phyloP scores from a whole-genome alignment of 2,888 invertebrate species.

The Apoda limacodes region DNA sequence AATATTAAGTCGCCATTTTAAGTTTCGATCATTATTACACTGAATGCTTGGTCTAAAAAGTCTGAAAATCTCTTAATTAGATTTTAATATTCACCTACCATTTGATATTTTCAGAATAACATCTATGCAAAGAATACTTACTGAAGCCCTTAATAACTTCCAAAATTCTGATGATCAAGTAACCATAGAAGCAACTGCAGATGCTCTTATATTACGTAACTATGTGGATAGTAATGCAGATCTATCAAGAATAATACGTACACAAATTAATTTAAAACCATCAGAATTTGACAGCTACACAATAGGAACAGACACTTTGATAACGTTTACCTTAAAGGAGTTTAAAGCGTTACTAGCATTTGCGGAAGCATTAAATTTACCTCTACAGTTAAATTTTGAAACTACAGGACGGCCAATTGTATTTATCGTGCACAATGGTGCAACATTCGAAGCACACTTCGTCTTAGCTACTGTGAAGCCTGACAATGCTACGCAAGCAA shows the following conservation, averaged over 20 bases:
- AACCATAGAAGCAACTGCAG: constrained; percentile 76
- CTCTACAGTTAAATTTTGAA: constrained; percentile 80
- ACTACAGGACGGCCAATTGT: constrained; percentile 82
- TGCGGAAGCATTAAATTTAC: constrained; percentile 79
- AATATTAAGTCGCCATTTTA: too few relatives aligned
- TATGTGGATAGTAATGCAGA: constrained; percentile 76
- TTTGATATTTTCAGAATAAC: constrained; percentile 68
- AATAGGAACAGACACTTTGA: constrained; percentile 73
- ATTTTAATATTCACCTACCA: too few relatives aligned
- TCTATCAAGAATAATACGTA: constrained; percentile 78
- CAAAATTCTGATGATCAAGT: constrained; percentile 85
- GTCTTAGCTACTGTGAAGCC: constrained; percentile 82
- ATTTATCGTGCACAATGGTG: constrained; percentile 77
- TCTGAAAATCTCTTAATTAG: too few relatives aligned
- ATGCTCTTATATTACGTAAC: constrained; percentile 78
- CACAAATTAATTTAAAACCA: constrained; percentile 79
- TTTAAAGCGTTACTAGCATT: constrained; percentile 83
- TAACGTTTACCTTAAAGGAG: constrained; percentile 90
- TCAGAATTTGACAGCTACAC: constrained; percentile 79
- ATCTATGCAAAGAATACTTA: constrained; percentile 73
- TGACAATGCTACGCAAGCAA: constrained; percentile 48
- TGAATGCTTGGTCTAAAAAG: too few relatives aligned
- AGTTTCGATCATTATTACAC: too few relatives aligned
- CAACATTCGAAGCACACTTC: constrained; percentile 82
- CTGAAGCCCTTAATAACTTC: constrained; percentile 83